Evolutionary conservation across 2,888 invertebrate species (phyloP).

Genomic region (Sepiola atlantica): DNA sequence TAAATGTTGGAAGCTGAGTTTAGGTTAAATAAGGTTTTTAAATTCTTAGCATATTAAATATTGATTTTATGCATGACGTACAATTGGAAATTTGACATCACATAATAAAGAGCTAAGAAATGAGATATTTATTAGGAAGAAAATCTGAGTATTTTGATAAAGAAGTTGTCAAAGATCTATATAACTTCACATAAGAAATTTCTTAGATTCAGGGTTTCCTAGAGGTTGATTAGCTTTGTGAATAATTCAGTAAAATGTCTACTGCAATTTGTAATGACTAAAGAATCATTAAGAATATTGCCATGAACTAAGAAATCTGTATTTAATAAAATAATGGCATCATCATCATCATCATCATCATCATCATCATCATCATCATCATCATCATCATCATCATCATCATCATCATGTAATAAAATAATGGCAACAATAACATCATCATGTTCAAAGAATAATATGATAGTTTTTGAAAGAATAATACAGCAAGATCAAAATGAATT

Average conservation of each 20-base stretch:
- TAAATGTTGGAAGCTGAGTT: not conserved
- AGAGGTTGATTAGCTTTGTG: not conserved
- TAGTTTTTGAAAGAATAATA: not conserved
- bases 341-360: too few relatives aligned
- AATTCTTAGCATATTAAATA: not conserved
- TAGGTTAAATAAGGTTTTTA: not conserved
- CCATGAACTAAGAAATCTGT: too few relatives aligned
- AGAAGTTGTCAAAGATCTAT: not conserved
- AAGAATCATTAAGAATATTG: not conserved
- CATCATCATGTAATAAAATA: too few relatives aligned
- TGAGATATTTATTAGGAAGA: not conserved
- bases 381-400: too few relatives aligned
- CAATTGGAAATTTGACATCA: not conserved
- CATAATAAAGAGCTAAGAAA: not conserved
- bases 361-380: not conserved
- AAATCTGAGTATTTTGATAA: not conserved
- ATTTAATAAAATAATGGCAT: too few relatives aligned
- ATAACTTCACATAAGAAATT: not conserved
- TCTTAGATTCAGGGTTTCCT: not conserved
- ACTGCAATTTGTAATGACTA: not conserved
- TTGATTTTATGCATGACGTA: not conserved
- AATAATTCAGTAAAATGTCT: not conserved
- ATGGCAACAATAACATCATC: not conserved
- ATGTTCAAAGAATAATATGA: not conserved
- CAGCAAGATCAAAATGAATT: not conserved